A percentile compares a stretch with the other conserved stretches of the same genome.
phyloP scores from a whole-genome alignment of 2,888 invertebrate genomes.

The Allygus modestus region DNA sequence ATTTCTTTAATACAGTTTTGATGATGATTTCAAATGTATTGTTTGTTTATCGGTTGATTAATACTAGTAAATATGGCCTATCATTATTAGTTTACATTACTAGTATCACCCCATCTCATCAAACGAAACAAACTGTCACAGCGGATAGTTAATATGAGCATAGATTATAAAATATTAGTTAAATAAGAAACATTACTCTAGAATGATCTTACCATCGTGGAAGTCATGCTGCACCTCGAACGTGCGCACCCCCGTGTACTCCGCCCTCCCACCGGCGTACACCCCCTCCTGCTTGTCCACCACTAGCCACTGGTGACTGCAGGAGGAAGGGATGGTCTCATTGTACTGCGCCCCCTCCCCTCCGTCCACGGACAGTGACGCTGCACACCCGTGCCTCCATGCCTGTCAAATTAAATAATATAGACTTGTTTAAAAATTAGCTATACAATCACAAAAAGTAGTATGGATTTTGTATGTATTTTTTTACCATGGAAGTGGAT shows the following conservation, averaged over 20 bases:
- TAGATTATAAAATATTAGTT: too few relatives aligned
- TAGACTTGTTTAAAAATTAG: too few relatives aligned
- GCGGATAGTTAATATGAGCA: too few relatives aligned
- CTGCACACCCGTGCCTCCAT: constrained; percentile 93
- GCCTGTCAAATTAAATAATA: constrained; percentile 75
- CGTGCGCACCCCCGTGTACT: constrained; percentile 94
- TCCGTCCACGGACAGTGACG: constrained; percentile 93
- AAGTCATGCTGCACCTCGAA: constrained; percentile 96
- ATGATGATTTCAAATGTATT: too few relatives aligned
- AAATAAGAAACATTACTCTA: too few relatives aligned
- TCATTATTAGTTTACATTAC: too few relatives aligned
- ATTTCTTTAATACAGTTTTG: constrained; percentile 81
- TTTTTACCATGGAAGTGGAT: too few relatives aligned
- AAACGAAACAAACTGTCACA: too few relatives aligned
- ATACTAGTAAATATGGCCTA: too few relatives aligned
- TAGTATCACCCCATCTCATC: too few relatives aligned
- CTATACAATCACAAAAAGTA: not conserved
- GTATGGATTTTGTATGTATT: too few relatives aligned
- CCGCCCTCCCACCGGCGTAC: constrained; percentile 96
- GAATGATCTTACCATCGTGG: constrained; percentile 86
- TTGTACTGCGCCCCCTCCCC: constrained; percentile 96
- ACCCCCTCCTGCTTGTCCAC: constrained; percentile 97
- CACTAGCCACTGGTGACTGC: constrained; percentile 93
- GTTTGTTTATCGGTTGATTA: too few relatives aligned
- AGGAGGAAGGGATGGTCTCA: constrained; percentile 89